These are phyloP conservation scores for Acrocyrtus sp. DNA, from an alignment of 2,888 invertebrate species.

Conservation along the genomic window DNA sequence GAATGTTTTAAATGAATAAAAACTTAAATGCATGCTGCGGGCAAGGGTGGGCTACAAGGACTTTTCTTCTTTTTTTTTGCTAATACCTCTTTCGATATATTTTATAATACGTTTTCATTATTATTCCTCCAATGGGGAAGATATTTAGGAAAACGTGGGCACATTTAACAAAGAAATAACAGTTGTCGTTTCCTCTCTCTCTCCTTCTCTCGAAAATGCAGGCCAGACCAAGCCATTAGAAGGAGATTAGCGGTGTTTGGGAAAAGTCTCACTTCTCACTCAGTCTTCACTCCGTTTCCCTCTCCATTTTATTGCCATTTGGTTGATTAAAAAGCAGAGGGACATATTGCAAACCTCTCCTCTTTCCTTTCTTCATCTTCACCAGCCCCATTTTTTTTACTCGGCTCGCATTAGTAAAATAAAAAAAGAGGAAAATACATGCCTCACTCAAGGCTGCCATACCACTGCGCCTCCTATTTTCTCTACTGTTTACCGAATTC, in stretches of 20 bases:
- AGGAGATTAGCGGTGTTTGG: slow-evolving; percentile 54
- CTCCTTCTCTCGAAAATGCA: background rate
- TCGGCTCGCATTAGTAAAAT: slow-evolving; percentile 37
- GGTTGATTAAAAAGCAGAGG: slow-evolving; percentile 62
- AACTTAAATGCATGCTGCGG: too few relatives aligned
- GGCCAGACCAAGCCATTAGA: slow-evolving; percentile 43
- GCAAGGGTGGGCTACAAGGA: too few relatives aligned
- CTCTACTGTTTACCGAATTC: too few relatives aligned
- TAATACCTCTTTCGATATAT: too few relatives aligned
- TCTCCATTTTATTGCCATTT: slow-evolving; percentile 63
- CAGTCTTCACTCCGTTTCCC: too few relatives aligned
- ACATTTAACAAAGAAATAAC: slow-evolving; percentile 54
- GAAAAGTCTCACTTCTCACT: slow-evolving; percentile 53
- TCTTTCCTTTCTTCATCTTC: slow-evolving; percentile 31
- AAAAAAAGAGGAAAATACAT: too few relatives aligned
- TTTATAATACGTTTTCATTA: too few relatives aligned
- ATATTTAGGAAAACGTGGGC: slow-evolving; percentile 53
- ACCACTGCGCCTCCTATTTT: too few relatives aligned
- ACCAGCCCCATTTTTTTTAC: slow-evolving; percentile 9
- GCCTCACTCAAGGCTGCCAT: too few relatives aligned
- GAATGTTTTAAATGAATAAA: too few relatives aligned
- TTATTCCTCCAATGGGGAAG: slow-evolving; percentile 52
- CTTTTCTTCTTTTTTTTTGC: too few relatives aligned
- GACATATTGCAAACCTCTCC: slow-evolving; percentile 50
- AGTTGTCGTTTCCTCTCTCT: slow-evolving; percentile 50